These are phyloP conservation scores for Melanostigma gelatinosum DNA, from an alignment of 2,113 vertebrate genomes.

Conservation along the genomic window DNA sequence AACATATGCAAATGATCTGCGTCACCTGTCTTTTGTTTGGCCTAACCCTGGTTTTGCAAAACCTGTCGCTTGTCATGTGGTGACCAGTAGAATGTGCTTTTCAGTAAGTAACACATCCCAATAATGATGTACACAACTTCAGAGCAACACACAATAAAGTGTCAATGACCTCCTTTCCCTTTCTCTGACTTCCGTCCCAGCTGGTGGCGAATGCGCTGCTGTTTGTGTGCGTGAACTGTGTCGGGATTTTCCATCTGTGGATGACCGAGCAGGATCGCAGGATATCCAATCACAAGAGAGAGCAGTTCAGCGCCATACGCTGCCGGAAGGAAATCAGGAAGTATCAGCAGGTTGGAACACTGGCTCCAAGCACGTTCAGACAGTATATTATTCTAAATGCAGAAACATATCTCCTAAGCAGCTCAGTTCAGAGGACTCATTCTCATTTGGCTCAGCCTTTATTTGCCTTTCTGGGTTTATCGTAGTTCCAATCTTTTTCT, in stretches of 20 bases:
- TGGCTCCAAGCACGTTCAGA: background rate
- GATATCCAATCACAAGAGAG: constrained; percentile 85
- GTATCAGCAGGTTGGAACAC: constrained; percentile 85
- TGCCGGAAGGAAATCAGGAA: constrained; percentile 85
- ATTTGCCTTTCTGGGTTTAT: background rate
- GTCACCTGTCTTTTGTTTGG: background rate
- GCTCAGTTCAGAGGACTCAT: no score
- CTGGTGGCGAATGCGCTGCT: constrained; percentile 87
- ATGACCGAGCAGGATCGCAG: constrained; percentile 83
- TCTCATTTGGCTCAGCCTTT: background rate
- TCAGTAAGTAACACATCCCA: background rate
- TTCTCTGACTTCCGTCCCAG: constrained; percentile 63
- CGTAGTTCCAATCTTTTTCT: background rate
- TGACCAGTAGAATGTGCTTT: background rate
- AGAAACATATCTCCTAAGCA: background rate
- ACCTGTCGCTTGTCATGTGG: no score
- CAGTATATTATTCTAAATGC: background rate
- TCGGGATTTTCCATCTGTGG: constrained; percentile 88
- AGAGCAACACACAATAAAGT: background rate
- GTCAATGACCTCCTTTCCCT: background rate
- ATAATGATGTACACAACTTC: background rate
- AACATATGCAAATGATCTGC: constrained; percentile 43
- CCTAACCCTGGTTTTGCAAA: background rate
- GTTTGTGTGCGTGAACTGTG: constrained; percentile 87
- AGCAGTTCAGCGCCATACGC: constrained; percentile 85